phyloP scores from a whole-genome alignment of 2,113 vertebrate genomes.

The Carassius carassius region DNA sequence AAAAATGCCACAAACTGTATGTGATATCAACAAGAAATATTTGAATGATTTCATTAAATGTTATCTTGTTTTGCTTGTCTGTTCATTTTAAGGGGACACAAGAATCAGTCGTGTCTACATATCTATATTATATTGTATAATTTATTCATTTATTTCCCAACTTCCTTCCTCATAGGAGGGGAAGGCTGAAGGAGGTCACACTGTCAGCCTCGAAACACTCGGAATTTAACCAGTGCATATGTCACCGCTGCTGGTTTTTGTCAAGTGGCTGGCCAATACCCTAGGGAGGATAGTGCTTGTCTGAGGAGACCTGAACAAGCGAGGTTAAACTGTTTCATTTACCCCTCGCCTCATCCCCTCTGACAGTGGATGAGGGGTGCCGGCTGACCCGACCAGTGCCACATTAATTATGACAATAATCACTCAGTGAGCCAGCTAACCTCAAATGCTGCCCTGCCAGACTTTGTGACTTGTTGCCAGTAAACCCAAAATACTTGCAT shows the following conservation, averaged over 20 bases:
- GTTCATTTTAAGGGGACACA: neutral
- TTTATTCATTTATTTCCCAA: slow-evolving; percentile 10
- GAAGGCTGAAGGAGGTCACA: slow-evolving; percentile 15
- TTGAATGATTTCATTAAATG: neutral
- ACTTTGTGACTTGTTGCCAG: slow-evolving; percentile 6
- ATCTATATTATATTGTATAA: slow-evolving; percentile 4
- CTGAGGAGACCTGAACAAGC: slow-evolving; percentile 54
- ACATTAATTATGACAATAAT: slow-evolving; percentile 58
- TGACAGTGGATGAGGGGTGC: slow-evolving; percentile 51
- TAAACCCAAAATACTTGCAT: neutral
- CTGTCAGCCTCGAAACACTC: slow-evolving; percentile 25
- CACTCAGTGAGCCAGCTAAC: slow-evolving; percentile 48
- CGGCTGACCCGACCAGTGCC: slow-evolving; percentile 39
- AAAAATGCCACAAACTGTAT: slow-evolving; percentile 79
- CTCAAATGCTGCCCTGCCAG: slow-evolving; percentile 6
- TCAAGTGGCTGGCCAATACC: slow-evolving; percentile 45
- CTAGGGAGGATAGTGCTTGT: slow-evolving; percentile 51
- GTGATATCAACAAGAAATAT: neutral
- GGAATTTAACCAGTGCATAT: slow-evolving; percentile 50
- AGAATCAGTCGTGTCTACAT: neutral
- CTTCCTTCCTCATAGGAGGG: neutral
- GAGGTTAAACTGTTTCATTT: slow-evolving; percentile 56
- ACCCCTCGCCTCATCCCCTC: slow-evolving; percentile 43
- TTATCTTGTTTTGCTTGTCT: neutral
- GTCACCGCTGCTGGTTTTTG: slow-evolving; percentile 56